Base-by-base conservation (phyloP, 2,888 invertebrate species). In the Clitarchus hookeri region DNA sequence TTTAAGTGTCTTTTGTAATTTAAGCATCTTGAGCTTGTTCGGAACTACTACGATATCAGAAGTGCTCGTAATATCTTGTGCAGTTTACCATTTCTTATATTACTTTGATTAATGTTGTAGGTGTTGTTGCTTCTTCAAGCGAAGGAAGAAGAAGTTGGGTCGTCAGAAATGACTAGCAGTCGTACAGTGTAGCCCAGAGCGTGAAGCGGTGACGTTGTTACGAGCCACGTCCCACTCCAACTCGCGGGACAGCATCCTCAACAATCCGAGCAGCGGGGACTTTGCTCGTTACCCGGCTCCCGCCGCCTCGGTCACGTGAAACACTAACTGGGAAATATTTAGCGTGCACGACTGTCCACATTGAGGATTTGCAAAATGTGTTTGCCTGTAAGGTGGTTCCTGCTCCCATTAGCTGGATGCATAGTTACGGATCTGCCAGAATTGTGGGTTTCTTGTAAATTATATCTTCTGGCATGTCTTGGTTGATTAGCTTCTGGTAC, bases 41-140 rank as follows among this genome's bases (percentile, higher is more conserved):
- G 1, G 36, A 36, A 36, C 36, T 36, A 36, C 36, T 36, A 36
- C 36, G 4, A 36, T 36, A 36, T 36, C 36, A 36, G 36, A 36
- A 36, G 36, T 36, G 36, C 36, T 36, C 36, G 1, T 36, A 36
- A 36, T 36, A 36, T 36, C 36, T 36, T 36, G 36, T 36, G 4
- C 36, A 36, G 36, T 36, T 36, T 36, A 36, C 36, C 36, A 36
- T 36, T 48, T 48, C 12, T 48, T 48, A 48, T 8, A 13, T 48
- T 48, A 48, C 16, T 11, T 16, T 48, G 48, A 48, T 65, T 11
- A 16, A 19, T n/a, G 65, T 94, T 95, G 91, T 93, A 98, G 98
- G 94, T 98, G 98, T 95, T 99, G 99, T 94, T 99, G 98, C 94
- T 99, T 98, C 95, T 98, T 98, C 95, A 98, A 98, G 93, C 96